Evolutionary conservation across 2,888 invertebrate species (phyloP).

Genomic region (Taphrorychus bicolor): DNA sequence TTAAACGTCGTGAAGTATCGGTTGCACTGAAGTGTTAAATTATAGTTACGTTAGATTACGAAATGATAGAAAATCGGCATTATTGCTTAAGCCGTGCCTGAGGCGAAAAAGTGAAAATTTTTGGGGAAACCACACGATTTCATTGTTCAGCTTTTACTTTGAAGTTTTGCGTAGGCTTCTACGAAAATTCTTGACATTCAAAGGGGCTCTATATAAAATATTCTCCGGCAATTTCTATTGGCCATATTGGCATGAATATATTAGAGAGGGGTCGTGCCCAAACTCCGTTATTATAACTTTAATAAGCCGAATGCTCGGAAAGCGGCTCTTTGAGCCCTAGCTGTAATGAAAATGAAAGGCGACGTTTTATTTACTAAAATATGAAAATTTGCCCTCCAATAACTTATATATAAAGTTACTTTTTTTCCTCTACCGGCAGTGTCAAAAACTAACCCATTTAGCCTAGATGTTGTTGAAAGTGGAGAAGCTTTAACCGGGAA

Average conservation of each 20-base stretch:
- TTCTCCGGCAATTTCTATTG: not conserved
- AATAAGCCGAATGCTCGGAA: not conserved
- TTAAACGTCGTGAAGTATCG: not conserved
- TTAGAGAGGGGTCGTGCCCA: not conserved
- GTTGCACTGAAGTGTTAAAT: slow-evolving; percentile 14
- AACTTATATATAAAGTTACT: too few species aligned
- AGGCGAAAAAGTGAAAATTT: slow-evolving; percentile 22
- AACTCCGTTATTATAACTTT: not conserved
- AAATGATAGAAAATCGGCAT: slow-evolving; percentile 20
- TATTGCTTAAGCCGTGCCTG: slow-evolving; percentile 9
- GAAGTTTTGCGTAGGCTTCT: not conserved
- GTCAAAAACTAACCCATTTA: not conserved
- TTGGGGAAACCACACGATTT: slow-evolving; percentile 1
- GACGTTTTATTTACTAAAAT: too few species aligned
- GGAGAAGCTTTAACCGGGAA: not conserved
- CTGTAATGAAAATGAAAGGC: too few species aligned
- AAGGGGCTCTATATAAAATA: too few species aligned
- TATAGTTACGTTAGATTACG: slow-evolving; percentile 20
- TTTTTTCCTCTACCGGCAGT: too few species aligned
- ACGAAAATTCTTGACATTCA: too few species aligned
- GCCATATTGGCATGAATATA: slow-evolving; percentile 2
- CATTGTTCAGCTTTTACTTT: not conserved
- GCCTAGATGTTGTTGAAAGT: not conserved
- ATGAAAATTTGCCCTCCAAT: too few species aligned
- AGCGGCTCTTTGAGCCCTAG: not conserved